These are phyloP conservation scores for Taenaris catops DNA, from an alignment of 2,888 invertebrate genomes.

Conservation along the genomic window DNA sequence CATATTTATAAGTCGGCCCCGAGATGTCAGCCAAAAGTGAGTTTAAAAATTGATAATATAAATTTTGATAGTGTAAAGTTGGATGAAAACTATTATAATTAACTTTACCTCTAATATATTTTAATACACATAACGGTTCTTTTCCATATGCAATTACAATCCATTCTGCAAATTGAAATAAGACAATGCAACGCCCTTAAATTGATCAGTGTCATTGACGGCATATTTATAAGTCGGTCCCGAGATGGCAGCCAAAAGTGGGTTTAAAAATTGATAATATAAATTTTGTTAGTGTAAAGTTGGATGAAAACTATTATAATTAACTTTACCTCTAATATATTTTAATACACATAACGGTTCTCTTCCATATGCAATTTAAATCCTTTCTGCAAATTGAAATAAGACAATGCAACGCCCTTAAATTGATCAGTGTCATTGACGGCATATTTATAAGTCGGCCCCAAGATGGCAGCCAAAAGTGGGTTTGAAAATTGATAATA, in stretches of 20 bases:
- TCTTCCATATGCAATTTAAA: too few relatives aligned
- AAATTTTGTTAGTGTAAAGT: too few relatives aligned
- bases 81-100: too few relatives aligned
- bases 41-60: conserved; percentile 60
- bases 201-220: conserved; percentile 68
- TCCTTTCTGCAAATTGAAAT: conserved; percentile 1
- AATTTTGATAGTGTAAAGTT: too few relatives aligned
- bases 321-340: too few relatives aligned
- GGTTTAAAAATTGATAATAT: conserved; percentile 58
- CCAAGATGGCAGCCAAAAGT: conserved; percentile 33
- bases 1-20: conserved; percentile 54
- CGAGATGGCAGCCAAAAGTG: conserved; percentile 33
- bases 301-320: too few relatives aligned
- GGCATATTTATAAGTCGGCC: conserved; percentile 59
- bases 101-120: too few relatives aligned
- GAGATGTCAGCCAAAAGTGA: conserved; percentile 33
- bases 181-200: too few relatives aligned
- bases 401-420: conserved; percentile 27
- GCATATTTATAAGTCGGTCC: conserved; percentile 56
- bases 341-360: too few relatives aligned
- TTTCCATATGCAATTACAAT: too few relatives aligned
- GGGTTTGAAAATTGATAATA: conserved; percentile 57
- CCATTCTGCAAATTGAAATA: too few relatives aligned
- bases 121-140: too few relatives aligned
- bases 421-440: conserved; percentile 71